Evolutionary conservation across 2,888 invertebrate species (phyloP), one percentile per base, ranked within the genome.

Genomic region (Agrochola litura): DNA sequence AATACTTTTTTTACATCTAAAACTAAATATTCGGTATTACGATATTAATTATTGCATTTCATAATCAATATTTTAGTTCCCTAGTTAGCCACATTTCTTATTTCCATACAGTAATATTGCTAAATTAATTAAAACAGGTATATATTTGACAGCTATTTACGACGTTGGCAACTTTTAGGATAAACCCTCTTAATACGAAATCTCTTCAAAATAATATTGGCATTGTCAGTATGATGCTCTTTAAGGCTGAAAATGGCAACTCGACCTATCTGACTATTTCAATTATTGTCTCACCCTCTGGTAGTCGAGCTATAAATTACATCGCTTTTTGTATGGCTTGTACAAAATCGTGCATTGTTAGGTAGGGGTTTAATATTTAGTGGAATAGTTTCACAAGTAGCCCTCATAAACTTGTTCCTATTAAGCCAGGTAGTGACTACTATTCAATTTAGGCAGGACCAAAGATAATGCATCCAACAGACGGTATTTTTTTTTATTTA

Each of bases 311-410:
- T 83, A 92, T 95, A 94, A 94, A 95, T 95, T 92, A 92, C 87
- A 85, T 87, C 86, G 90, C 90, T 94, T 95, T 95, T 95, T 94
- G 94, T 91, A 89, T 82, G 89, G 79, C 76, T 73, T 70, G 83
- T 87, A 87, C 92, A 90, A 90, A 92, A 89, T 86, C 92, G 92
- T 89, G 91, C 90, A 91, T 94, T 93, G 92, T 93, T 92, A 79
- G 69, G n/a, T 79, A 79, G 82, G 88, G 90, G 87, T 88, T 82
- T 89, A 91, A 92, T 94, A 94, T 94, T 94, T 94, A 94, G 92
- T 93, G 89, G 92, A 92, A 94, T 94, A 94, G 94, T 94, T 94
- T 92, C 85, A 84, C 82, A 90, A 92, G 90, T 90, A 88, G 92
- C 90, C 91, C 91, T 91, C 90, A 84, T 92, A 92, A 93, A 92